Evolutionary conservation across 30 jellyfish, hydroid and myxozoan genomes (phyloP), one percentile per base, ranked within the genome.

Genomic region (Turritopsis dohrnii): DNA sequence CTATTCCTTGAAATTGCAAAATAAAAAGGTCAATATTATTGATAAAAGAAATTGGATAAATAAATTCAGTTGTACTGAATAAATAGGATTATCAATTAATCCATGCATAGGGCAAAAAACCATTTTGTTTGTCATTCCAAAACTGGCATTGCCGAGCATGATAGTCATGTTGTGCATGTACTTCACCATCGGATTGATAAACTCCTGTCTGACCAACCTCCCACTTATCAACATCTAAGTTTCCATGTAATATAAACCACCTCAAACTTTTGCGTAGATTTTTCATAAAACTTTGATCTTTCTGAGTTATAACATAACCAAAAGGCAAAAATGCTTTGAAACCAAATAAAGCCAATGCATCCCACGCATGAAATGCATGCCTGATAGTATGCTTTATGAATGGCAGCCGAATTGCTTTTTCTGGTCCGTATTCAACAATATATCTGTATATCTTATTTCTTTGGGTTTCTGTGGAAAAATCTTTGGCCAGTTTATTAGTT

Each of bases 341-440:
- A 66, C 90, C 90, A 66, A 89, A 89, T 85, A 89, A 52, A 18
- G 96, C 96, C 21, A 54, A 20, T 17, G 76, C 24, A 80, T 89
- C 94, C 90, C 90, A 84, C n/a, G 18, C 81, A 66, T 85, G 94
- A 26, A 65, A 69, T 0, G 95, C 76, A 72, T 80, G 54, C 21
- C 41, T 8, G 3, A 60, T 25, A 19, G 18, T 0, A 74, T 30
- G 4, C 16, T 74, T 74, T 19, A 19, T 16, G 29, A 23, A 52
- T 23, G 28, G 30, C 20, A 79, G 41, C 81, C 31, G 26, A 8
- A 69, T 19, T 21, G 77, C 21, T 74, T 74, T 74, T 0, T 24
- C 23, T 16, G 94, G 90, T 4, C 79, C 52, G 52, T 75, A 26
- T 26, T 71, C 52, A 1, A 75, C 83, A 19, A 86, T 41, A 30